phyloP scores from a whole-genome alignment of 2,113 vertebrate genomes.

The Hippocampus mohnikei region DNA sequence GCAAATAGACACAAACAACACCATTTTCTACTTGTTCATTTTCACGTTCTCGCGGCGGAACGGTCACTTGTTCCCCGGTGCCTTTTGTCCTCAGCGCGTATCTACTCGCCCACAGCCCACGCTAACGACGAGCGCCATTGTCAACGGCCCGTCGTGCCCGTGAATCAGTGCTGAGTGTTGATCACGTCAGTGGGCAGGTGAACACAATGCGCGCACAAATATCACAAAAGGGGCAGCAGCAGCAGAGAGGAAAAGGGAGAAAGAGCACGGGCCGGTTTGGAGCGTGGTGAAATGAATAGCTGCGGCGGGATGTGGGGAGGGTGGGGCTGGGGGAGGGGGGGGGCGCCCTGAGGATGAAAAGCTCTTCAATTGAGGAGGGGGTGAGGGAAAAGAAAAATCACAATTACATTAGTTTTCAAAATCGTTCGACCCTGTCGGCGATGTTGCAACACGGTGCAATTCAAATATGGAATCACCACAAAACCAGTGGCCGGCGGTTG shows the following conservation, averaged over 20 bases:
- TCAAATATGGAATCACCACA: too few species aligned
- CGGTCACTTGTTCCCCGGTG: neutral
- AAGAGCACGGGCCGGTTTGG: slow-evolving; percentile 22
- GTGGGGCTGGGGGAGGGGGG: too few species aligned
- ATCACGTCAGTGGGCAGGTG: slow-evolving; percentile 47
- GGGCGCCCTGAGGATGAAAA: slow-evolving; percentile 4
- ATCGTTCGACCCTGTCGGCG: too few species aligned
- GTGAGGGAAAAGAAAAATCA: too few species aligned
- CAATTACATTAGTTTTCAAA: too few species aligned
- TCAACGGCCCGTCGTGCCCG: slow-evolving; percentile 37
- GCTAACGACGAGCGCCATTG: slow-evolving; percentile 27
- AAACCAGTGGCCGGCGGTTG: too few species aligned
- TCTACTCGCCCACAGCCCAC: slow-evolving; percentile 26
- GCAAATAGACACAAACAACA: neutral
- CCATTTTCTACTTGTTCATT: neutral
- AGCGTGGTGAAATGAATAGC: slow-evolving; percentile 33
- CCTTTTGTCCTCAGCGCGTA: neutral
- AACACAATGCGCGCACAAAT: slow-evolving; percentile 34
- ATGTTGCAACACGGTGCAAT: too few species aligned
- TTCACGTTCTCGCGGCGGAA: neutral
- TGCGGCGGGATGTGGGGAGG: slow-evolving; percentile 19
- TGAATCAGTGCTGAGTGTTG: slow-evolving; percentile 41
- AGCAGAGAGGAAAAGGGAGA: slow-evolving; percentile 22
- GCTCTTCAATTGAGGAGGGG: neutral
- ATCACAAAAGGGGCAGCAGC: slow-evolving; percentile 32